Evolutionary conservation across 2,888 invertebrate genomes (phyloP).

Genomic region (Idaea straminata): DNA sequence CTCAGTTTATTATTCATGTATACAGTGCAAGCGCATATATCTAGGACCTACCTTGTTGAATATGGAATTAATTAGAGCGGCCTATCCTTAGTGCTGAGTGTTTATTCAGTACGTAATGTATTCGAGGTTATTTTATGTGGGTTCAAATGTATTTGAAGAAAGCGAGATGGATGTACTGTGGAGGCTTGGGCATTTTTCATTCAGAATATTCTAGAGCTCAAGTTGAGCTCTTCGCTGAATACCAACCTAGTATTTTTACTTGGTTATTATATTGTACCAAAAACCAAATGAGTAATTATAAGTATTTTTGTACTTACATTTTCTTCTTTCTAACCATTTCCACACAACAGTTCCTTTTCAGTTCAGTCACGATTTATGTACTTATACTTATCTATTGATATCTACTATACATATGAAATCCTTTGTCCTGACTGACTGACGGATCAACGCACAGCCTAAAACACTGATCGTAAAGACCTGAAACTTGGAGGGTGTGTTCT

Average conservation of each 20-base stretch:
- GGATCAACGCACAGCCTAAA: no score
- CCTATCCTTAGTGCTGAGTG: constrained; percentile 20
- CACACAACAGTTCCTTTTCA: no score
- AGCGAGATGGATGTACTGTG: background rate
- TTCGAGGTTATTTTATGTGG: constrained; percentile 10
- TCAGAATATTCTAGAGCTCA: background rate
- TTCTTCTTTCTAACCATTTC: no score
- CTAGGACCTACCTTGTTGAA: constrained; percentile 34
- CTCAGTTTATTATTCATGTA: constrained; percentile 73
- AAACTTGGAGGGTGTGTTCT: no score
- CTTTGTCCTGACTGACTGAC: no score
- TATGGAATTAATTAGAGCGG: constrained; percentile 66
- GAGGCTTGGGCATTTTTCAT: background rate
- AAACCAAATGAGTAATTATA: background rate
- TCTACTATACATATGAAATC: no score
- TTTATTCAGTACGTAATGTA: constrained; percentile 19
- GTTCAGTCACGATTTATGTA: no score
- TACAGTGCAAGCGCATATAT: constrained; percentile 61
- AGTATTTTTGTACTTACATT: no score
- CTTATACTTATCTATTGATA: no score
- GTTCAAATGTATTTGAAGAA: constrained; percentile 5
- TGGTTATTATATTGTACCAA: background rate
- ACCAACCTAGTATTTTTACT: background rate
- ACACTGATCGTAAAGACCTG: no score
- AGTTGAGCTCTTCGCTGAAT: background rate